Evolutionary conservation across 2,797 vertebrate species (phyloP).

Genomic region (Pseudomugil tenellus): DNA sequence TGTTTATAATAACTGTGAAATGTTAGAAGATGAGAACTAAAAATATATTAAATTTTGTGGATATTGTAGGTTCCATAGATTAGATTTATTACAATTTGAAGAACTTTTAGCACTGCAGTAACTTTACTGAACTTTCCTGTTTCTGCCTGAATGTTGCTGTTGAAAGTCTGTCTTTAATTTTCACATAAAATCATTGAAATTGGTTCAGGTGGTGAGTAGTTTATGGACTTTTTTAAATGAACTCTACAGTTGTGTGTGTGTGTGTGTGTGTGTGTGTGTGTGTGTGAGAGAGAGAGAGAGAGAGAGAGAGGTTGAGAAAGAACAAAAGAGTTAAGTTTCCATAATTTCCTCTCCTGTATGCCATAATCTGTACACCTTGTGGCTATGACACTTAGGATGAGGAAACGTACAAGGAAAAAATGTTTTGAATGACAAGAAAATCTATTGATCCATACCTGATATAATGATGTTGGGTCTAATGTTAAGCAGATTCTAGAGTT

Average conservation of each 20-base stretch:
- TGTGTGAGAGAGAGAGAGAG: background rate
- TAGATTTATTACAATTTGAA: too few relatives aligned
- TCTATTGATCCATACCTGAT: too few relatives aligned
- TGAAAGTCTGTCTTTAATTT: background rate
- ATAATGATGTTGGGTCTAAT: too few relatives aligned
- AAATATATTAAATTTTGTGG: background rate
- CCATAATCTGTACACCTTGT: too few relatives aligned
- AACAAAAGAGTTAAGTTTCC: too few relatives aligned
- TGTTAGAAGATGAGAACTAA: background rate
- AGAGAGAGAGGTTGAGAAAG: too few relatives aligned
- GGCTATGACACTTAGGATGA: too few relatives aligned
- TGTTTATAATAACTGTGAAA: background rate
- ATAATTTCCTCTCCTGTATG: too few relatives aligned
- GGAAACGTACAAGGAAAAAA: too few relatives aligned
- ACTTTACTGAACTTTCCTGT: background rate
- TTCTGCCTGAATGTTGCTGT: background rate
- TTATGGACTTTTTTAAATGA: background rate
- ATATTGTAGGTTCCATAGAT: slow-evolving; percentile 18
- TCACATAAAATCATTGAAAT: background rate
- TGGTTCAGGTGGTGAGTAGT: background rate
- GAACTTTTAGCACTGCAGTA: slow-evolving; percentile 3
- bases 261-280: background rate
- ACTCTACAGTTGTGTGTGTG: background rate
- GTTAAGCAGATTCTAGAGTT: too few relatives aligned
- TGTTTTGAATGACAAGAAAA: too few relatives aligned